These are phyloP conservation scores for Pomatostomus ruficeps DNA, from an alignment of 2,113 vertebrate genomes.

Conservation along the genomic window DNA sequence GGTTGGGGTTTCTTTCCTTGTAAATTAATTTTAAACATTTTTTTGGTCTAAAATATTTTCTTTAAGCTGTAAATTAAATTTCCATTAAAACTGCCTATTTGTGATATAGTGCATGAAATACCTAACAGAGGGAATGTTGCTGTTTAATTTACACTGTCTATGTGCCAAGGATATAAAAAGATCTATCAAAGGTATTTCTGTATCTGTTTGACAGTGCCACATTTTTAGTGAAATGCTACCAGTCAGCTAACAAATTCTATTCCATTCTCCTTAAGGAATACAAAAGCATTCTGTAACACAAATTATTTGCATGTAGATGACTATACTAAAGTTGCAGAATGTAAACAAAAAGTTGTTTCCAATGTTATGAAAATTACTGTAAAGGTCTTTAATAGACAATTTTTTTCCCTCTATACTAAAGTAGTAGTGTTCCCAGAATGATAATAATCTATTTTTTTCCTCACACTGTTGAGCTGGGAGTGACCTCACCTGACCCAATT, in stretches of 20 bases:
- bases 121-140: not conserved
- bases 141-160: slow-evolving; percentile 8
- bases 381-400: slow-evolving; percentile 30
- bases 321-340: not conserved
- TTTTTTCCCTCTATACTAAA: not conserved
- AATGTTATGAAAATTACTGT: slow-evolving; percentile 55
- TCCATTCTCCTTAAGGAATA: not conserved
- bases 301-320: not conserved
- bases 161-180: not conserved
- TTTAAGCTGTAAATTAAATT: not conserved
- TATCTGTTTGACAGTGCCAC: not conserved
- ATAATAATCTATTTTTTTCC: slow-evolving; percentile 84
- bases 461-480: slow-evolving; percentile 69
- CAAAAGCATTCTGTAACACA: not conserved
- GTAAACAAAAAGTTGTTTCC: not conserved
- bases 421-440: slow-evolving; percentile 69
- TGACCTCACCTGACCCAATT: slow-evolving; percentile 86
- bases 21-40: not conserved
- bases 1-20: not conserved
- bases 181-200: not conserved
- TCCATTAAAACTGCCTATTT: not conserved
- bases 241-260: not conserved
- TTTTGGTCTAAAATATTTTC: not conserved
- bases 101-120: not conserved
- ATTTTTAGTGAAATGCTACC: not conserved